Percentiles rank a stretch among this genome's conserved stretches.
Conservation (phyloP, 2,797 vertebrate genomes). For the Myotis findleyi region DNA sequence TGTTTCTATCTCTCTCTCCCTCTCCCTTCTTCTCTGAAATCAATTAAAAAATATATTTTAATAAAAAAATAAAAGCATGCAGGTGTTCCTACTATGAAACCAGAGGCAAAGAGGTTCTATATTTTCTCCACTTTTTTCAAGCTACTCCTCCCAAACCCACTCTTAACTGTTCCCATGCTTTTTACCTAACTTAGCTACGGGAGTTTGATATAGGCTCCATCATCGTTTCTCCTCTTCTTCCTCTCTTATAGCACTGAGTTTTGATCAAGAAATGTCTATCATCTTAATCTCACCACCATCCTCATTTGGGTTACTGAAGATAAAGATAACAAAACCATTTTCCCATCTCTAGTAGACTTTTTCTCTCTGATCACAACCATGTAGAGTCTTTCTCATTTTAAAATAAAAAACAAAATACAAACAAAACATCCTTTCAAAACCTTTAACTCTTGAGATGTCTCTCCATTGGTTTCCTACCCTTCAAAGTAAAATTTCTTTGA, state of each 20-base stretch:
- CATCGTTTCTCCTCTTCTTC: neutral
- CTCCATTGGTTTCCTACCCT: neutral
- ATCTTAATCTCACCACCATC: neutral
- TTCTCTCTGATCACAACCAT: neutral
- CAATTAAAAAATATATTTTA: neutral
- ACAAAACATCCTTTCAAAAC: constrained; percentile 7
- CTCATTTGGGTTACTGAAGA: neutral
- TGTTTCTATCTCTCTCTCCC: too few relatives aligned
- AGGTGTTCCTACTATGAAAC: neutral
- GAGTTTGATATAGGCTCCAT: neutral
- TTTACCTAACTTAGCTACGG: neutral
- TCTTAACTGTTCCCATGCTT: neutral
- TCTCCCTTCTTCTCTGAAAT: too few relatives aligned
- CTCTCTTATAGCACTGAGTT: neutral
- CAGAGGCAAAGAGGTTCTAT: neutral
- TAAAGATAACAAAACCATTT: neutral
- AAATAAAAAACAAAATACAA: constrained; percentile 32
- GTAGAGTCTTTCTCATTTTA: neutral
- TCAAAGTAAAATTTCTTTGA: constrained; percentile 4
- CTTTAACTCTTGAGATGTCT: neutral
- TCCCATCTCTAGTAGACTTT: neutral
- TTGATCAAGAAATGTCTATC: neutral
- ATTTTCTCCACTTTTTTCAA: constrained; percentile 14
- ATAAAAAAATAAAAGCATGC: neutral
- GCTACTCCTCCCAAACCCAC: neutral